A percentile compares a stretch with the other conserved stretches of the same genome.
Conservation (phyloP, 1,140 invertebrate species). For the Diploscapter pachys region DNA sequence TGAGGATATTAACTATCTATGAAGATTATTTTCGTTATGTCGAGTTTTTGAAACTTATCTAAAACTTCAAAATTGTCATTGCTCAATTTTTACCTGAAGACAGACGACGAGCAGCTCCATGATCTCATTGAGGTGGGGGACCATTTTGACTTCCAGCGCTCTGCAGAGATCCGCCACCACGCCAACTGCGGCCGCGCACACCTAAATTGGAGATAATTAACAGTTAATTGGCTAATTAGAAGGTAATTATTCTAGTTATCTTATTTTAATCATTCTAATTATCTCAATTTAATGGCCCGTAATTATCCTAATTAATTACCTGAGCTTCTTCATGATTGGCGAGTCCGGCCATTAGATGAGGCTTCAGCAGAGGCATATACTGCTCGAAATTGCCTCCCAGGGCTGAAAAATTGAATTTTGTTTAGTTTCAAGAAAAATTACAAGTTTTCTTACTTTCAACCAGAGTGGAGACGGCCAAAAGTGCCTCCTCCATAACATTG, state of each 20-base stretch:
- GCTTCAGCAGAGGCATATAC: slow-evolving; percentile 51
- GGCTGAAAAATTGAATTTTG: slow-evolving; percentile 30
- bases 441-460: slow-evolving; percentile 69
- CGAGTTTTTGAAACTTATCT: too few relatives aligned
- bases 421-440: slow-evolving; percentile 3
- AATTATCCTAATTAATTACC: not conserved
- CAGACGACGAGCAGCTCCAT: slow-evolving; percentile 44
- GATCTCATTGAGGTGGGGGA: slow-evolving; percentile 46
- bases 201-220: not conserved
- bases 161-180: slow-evolving; percentile 52
- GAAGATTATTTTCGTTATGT: too few relatives aligned
- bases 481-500: slow-evolving; percentile 93
- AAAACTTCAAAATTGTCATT: too few relatives aligned
- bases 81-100: slow-evolving; percentile 41
- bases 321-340: slow-evolving; percentile 48
- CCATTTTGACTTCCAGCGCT: slow-evolving; percentile 46
- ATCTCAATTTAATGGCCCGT: too few relatives aligned
- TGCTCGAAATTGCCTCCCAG: slow-evolving; percentile 44
- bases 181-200: slow-evolving; percentile 55
- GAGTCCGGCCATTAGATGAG: slow-evolving; percentile 46
- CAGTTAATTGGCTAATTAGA: too few relatives aligned
- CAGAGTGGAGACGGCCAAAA: slow-evolving; percentile 91
- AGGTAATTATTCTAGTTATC: slow-evolving; percentile 28
- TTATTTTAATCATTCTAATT: not conserved
- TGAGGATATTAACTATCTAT: slow-evolving; percentile 18